These are phyloP conservation scores for Habropoda laboriosa DNA, from an alignment of 1,140 invertebrate genomes.

Conservation along the genomic window DNA sequence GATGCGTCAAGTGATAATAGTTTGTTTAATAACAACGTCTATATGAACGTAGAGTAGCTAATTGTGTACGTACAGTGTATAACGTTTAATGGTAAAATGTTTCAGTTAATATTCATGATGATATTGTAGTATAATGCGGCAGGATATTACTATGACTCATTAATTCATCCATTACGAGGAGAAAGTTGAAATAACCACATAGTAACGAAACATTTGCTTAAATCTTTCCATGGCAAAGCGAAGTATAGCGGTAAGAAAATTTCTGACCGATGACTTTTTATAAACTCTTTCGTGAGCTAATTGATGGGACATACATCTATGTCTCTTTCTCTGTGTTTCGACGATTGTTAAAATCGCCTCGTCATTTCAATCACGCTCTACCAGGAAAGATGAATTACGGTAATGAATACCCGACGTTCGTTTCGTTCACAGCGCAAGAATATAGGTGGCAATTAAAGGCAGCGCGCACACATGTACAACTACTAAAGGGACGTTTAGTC, in stretches of 20 bases:
- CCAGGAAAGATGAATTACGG: constrained; percentile 2
- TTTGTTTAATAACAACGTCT: background rate
- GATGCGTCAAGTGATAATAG: too few species aligned
- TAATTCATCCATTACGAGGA: background rate
- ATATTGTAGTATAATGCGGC: background rate
- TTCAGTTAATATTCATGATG: background rate
- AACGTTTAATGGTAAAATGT: background rate
- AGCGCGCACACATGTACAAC: background rate
- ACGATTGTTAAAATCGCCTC: background rate
- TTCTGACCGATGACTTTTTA: background rate
- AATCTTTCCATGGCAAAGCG: background rate
- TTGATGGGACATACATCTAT: background rate
- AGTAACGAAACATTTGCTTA: background rate
- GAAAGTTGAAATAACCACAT: background rate
- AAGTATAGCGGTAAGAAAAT: background rate
- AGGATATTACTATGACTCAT: background rate
- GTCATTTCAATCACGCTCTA: background rate
- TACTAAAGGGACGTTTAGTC: constrained; percentile 46
- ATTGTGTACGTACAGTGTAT: too few species aligned
- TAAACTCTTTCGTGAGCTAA: background rate
- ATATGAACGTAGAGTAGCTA: background rate
- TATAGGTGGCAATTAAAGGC: constrained; percentile 34
- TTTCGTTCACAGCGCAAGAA: background rate
- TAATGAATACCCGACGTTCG: constrained; percentile 16
- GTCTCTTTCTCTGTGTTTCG: background rate